Evolutionary conservation across 2,797 vertebrate species (phyloP), one percentile per base, ranked within the genome.

Genomic region (Neopelma chrysocephalum): DNA sequence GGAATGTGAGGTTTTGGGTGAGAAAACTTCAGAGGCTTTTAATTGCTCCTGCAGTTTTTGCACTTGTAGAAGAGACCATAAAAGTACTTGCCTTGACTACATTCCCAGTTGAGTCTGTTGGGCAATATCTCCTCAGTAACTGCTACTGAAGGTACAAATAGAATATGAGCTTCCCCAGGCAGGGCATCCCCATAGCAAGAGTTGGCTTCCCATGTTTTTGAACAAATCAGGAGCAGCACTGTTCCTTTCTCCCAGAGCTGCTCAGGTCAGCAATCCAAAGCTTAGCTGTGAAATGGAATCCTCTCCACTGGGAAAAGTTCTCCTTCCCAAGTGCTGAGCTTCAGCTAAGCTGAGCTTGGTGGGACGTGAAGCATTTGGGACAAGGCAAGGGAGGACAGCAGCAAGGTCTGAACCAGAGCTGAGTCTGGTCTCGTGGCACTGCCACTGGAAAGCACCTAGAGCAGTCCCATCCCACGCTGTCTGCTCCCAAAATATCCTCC

Each of bases 351-450:
- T 64, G 76, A 61, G 62, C 80, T 54, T 25, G 27, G 53, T 6
- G 5, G 27, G 34, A 4, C 0, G 0, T 22, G 51, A 31, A 72
- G 31, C 38, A 1, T 40, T 47, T 2, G 2, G 64, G 53, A 42
- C 48, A 42, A 38, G 58, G 75, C 20, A 23, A 3, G 14, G 72
- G 38, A 78, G 42, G 45, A 12, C 15, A 4, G 20, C 3, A 2
- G 54, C 36, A 51, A 60, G 47, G 11, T 53, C 48, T 61, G n/a
- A 43, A 26, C 9, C 31, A 9, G 7, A 26, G n/a, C 79, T 36
- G 42, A 6, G 10, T 23, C 34, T 48, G 22, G 8, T 43, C 65
- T 72, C 9, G 0, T 29, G 61, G 48, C 66, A 45, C 15, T 71
- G 73, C 34, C 38, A 4, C 32, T 65, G 6, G 0, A 21, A 48